Percentiles rank a stretch among this genome's conserved stretches.
phyloP scores from a whole-genome alignment of 2,888 invertebrate genomes.

The Thyatira batis region DNA sequence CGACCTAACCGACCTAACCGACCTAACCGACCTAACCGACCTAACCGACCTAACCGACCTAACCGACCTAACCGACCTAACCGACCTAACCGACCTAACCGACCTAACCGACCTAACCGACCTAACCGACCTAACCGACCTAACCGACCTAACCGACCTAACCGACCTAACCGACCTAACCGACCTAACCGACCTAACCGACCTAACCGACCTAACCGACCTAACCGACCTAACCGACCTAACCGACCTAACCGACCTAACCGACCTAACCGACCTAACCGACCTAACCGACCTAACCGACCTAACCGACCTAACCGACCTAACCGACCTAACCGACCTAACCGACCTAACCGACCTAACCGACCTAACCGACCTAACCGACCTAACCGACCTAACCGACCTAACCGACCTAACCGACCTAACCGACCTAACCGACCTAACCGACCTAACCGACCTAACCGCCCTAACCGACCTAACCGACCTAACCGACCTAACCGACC shows the following conservation, averaged over 20 bases:
- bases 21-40: slow-evolving; percentile 12
- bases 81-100: slow-evolving; percentile 22
- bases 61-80: slow-evolving; percentile 16
- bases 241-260: slow-evolving; percentile 5
- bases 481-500: slow-evolving; percentile 15
- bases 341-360: slow-evolving; percentile 5
- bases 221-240: slow-evolving; percentile 5
- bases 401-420: slow-evolving; percentile 16
- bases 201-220: slow-evolving; percentile 5
- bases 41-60: slow-evolving; percentile 6
- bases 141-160: slow-evolving; percentile 11
- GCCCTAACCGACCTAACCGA: slow-evolving; percentile 14
- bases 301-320: slow-evolving; percentile 5
- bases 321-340: slow-evolving; percentile 5
- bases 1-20: slow-evolving; percentile 12
- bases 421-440: slow-evolving; percentile 14
- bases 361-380: slow-evolving; percentile 5
- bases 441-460: slow-evolving; percentile 16
- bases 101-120: slow-evolving; percentile 22
- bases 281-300: slow-evolving; percentile 7
- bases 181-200: slow-evolving; percentile 4
- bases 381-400: slow-evolving; percentile 12
- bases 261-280: slow-evolving; percentile 7
- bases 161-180: slow-evolving; percentile 17
- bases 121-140: slow-evolving; percentile 18